Conservation (phyloP, 2,888 invertebrate genomes). For the Clunio marinus region DNA sequence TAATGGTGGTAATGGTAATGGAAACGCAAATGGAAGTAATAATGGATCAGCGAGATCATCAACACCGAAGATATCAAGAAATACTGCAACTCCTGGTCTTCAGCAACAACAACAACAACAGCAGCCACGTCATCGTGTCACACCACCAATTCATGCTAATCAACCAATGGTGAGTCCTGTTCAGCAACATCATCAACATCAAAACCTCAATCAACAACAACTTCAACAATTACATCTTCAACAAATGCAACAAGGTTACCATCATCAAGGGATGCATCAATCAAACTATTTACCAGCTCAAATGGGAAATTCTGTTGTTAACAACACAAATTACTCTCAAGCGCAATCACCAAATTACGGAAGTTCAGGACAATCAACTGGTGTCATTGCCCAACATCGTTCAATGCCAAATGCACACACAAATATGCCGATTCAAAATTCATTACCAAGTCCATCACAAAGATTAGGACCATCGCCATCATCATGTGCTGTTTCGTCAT, state of each 20-base stretch:
- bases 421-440: slow-evolving; percentile 46
- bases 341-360: slow-evolving; percentile 53
- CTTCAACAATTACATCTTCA: slow-evolving; percentile 46
- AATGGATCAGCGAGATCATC: slow-evolving; percentile 46
- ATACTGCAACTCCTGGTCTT: slow-evolving; percentile 41
- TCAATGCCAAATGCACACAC: slow-evolving; percentile 49
- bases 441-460: slow-evolving; percentile 53
- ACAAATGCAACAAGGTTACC: slow-evolving; percentile 44
- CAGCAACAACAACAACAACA: slow-evolving; percentile 45
- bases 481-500: slow-evolving; percentile 53
- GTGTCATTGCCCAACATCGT: slow-evolving; percentile 60
- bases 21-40: slow-evolving; percentile 41
- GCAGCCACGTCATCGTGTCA: slow-evolving; percentile 47
- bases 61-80: slow-evolving; percentile 40
- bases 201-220: slow-evolving; percentile 41
- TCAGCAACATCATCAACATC: slow-evolving; percentile 45
- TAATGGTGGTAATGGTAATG: slow-evolving; percentile 40
- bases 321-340: slow-evolving; percentile 50
- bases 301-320: slow-evolving; percentile 57
- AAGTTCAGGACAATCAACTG: slow-evolving; percentile 62
- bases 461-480: slow-evolving; percentile 54
- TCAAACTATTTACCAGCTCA: slow-evolving; percentile 47
- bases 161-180: slow-evolving; percentile 46
- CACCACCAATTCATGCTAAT: slow-evolving; percentile 46
- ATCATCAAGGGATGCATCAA: slow-evolving; percentile 49